Conservation (phyloP, 1,140 invertebrate species). For the Cepaea nemoralis region DNA sequence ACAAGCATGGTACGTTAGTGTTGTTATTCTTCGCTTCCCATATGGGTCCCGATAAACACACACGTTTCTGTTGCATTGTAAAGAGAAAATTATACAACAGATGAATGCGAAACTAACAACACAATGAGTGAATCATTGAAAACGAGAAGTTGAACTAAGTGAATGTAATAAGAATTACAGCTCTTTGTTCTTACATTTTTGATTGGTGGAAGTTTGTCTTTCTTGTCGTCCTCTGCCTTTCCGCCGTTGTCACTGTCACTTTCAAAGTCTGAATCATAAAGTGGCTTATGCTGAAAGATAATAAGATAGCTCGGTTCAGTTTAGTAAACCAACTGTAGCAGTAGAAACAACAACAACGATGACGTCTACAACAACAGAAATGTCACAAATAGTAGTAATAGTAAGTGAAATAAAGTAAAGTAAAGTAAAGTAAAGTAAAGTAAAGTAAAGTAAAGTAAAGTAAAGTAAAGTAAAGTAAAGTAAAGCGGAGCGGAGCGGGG, state of each 20-base stretch:
- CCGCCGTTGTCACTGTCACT: not conserved
- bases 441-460: not conserved
- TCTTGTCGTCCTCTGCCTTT: not conserved
- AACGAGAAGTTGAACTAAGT: too few species aligned
- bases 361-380: not conserved
- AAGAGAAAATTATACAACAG: too few species aligned
- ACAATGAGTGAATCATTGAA: too few species aligned
- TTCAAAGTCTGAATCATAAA: not conserved
- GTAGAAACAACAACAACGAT: too few species aligned
- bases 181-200: not conserved
- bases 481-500: not conserved
- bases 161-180: not conserved
- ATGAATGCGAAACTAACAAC: too few species aligned
- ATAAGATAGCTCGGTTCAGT: not conserved
- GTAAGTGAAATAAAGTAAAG: not conserved
- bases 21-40: too few species aligned
- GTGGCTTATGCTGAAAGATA: not conserved
- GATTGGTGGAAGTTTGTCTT: conserved; percentile 15
- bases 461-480: not conserved
- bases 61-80: too few species aligned
- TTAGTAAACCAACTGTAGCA: not conserved
- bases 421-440: not conserved
- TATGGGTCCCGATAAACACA: too few species aligned
- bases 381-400: not conserved
- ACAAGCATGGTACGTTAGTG: too few species aligned